Percentiles rank a stretch among this genome's conserved stretches.
Conservation (phyloP, 2,888 invertebrate species). For the Eumerus sabulonum region DNA sequence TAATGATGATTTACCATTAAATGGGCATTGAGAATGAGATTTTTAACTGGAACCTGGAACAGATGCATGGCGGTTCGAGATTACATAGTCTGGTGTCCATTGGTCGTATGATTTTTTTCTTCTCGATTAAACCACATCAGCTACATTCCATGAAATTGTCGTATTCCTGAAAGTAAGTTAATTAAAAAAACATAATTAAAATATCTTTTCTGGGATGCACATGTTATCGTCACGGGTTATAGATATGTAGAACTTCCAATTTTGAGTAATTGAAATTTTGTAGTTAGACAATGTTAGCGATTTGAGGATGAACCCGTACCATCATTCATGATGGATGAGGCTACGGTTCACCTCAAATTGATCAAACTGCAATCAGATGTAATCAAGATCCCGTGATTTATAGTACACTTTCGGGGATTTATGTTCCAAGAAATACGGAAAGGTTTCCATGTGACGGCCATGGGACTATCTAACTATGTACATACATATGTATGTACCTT, state of each 20-base stretch:
- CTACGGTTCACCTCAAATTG: conserved; percentile 15
- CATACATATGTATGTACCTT: too few relatives aligned
- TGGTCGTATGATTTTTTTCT: conserved; percentile 7
- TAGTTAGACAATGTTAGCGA: too few relatives aligned
- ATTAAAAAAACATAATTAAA: conserved; percentile 50
- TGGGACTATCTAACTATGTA: conserved; percentile 22
- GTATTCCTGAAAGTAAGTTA: conserved; percentile 46
- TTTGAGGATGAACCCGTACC: too few relatives aligned
- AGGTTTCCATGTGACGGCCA: conserved; percentile 25
- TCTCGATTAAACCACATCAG: conserved; percentile 30
- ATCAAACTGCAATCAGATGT: conserved; percentile 36
- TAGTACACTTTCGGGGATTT: conserved; percentile 42
- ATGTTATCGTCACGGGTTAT: too few relatives aligned
- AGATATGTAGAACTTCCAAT: too few relatives aligned
- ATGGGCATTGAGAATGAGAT: conserved; percentile 22
- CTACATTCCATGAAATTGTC: conserved; percentile 14
- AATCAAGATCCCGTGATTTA: conserved; percentile 62
- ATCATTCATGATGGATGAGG: too few relatives aligned
- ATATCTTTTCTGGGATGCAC: too few relatives aligned
- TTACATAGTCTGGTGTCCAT: not conserved
- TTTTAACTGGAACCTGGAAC: conserved; percentile 25
- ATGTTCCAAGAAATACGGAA: conserved; percentile 41
- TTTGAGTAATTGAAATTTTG: too few relatives aligned
- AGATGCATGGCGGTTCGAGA: not conserved
- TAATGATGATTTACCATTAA: conserved; percentile 33